Percentiles rank a stretch among this genome's conserved stretches.
Evolutionary conservation across 2,888 invertebrate genomes (phyloP).

Genomic region (Campaea margaritaria): DNA sequence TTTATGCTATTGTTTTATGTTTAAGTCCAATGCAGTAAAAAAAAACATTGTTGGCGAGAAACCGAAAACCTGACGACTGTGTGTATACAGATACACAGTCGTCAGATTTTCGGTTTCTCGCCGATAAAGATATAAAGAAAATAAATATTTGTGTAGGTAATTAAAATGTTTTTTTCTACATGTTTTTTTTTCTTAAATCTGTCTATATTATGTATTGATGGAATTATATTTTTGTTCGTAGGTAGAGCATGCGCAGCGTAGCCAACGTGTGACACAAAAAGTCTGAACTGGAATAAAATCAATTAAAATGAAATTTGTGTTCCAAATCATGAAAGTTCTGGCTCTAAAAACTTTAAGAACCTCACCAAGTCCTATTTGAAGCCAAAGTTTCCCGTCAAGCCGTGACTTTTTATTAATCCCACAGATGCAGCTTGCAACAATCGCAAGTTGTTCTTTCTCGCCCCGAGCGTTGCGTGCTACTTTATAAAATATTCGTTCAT

Average conservation of each 20-base stretch:
- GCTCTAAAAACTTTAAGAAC: slow-evolving; percentile 15
- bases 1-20: no score
- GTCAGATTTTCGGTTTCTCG: no score
- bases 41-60: no score
- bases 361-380: background rate
- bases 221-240: no score
- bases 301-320: slow-evolving; percentile 9
- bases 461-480: slow-evolving; percentile 43
- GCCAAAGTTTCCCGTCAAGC: slow-evolving; percentile 15
- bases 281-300: slow-evolving; percentile 5
- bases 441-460: slow-evolving; percentile 22
- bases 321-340: slow-evolving; percentile 5
- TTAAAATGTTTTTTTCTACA: no score
- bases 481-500: slow-evolving; percentile 42
- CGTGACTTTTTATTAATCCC: slow-evolving; percentile 26
- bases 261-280: background rate
- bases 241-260: background rate
- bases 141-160: no score
- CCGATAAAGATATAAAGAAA: no score
- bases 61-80: no score
- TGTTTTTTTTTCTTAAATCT: no score
- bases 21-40: no score
- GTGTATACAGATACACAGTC: no score
- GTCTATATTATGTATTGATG: no score
- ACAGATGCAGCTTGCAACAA: slow-evolving; percentile 27